A percentile compares a stretch with the other conserved stretches of the same genome.
Conservation (phyloP, 2,888 invertebrate species). For the Leptura quadrifasciata region DNA sequence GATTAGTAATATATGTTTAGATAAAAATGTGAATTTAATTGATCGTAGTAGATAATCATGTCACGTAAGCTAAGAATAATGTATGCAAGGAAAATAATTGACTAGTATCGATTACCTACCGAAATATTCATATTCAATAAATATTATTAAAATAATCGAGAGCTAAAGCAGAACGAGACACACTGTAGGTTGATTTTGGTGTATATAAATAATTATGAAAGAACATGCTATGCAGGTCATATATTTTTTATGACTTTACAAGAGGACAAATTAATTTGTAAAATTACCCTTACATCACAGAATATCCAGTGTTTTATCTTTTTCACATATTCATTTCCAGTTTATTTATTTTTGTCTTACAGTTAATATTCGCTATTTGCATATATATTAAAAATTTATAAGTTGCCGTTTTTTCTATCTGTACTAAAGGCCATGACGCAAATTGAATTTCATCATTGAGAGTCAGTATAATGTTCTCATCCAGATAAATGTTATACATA, state of each 20-base stretch:
- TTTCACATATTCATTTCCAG: neutral
- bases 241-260: neutral
- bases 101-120: no score
- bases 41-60: no score
- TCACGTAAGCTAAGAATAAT: no score
- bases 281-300: neutral
- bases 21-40: no score
- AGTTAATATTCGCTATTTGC: neutral
- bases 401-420: neutral
- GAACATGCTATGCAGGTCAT: neutral
- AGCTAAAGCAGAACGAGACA: no score
- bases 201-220: neutral
- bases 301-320: neutral
- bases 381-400: slow-evolving; percentile 7
- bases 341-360: neutral
- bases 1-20: no score
- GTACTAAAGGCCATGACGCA: neutral
- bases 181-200: neutral
- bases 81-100: no score
- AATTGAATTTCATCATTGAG: slow-evolving; percentile 7
- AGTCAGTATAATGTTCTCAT: neutral
- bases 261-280: neutral
- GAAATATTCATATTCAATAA: no score
- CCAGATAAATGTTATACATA: slow-evolving; percentile 3
- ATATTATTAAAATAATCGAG: no score